Evolutionary conservation across 1,140 invertebrate genomes (phyloP), one percentile per base, ranked within the genome.

Genomic region (Drosophila kurseongensis): DNA sequence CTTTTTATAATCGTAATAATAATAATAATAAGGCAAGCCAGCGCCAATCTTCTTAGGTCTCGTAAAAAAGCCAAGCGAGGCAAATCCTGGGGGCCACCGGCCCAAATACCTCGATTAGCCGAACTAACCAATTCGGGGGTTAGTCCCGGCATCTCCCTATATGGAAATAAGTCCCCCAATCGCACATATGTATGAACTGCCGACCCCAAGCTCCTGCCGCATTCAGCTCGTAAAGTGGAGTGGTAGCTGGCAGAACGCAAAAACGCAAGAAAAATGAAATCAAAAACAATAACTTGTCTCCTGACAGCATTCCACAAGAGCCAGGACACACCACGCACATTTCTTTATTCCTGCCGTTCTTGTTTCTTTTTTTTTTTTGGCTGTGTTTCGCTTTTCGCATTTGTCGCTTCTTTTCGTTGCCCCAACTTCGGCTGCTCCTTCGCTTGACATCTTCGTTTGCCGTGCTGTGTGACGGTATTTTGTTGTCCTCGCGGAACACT

Each of bases 221-320:
- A 74, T 59, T 44, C 56, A 51, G 57, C 47, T 61, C 55, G 61
- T 76, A 80, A 86, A 78, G 57, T 79, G 75, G 52, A 65, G 65
- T 36, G 27, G 29, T 13, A 60, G 29, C 60, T 67, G 83, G 69
- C 58, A 54, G 71, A 78, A 27, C 45, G 65, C 36, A 73, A 59
- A 54, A 60, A 74, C 58, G 77, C 76, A 88, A 89, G 80, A 88
- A 88, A 88, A 88, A 88, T 88, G 84, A 88, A 88, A 88, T 88
- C 84, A 88, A 88, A 88, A 88, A 88, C 84, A 88, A 88, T 88
- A 88, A 88, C 84, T 88, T 86, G 83, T 86, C 83, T 86, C 83
- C 83, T 88, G 83, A 89, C 83, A 79, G 83, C 83, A 86, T 86
- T 86, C 83, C 83, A 83, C 83, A 88, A 83, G 83, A 86, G 77